Evolutionary conservation across 2,888 invertebrate species (phyloP).

Genomic region (Ganaspis brasiliensis): DNA sequence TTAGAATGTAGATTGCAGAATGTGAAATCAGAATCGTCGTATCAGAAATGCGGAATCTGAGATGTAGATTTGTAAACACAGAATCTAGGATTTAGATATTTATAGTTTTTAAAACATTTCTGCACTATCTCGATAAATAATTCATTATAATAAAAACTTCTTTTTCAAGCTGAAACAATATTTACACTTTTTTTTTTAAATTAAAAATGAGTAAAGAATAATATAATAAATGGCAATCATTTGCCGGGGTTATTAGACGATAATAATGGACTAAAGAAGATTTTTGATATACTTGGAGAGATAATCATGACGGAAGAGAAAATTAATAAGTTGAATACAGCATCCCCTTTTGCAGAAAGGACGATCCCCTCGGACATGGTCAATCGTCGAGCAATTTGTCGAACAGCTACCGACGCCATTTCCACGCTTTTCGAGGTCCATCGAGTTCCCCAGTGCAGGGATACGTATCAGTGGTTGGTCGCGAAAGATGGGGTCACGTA

Average conservation of each 20-base stretch:
- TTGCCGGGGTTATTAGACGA: background rate
- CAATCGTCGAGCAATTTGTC: conserved; percentile 71
- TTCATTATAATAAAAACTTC: too few species aligned
- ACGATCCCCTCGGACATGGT: conserved; percentile 53
- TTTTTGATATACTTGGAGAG: background rate
- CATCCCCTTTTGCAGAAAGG: conserved; percentile 21
- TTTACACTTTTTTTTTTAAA: too few species aligned
- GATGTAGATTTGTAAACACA: too few species aligned
- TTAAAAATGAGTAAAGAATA: too few species aligned
- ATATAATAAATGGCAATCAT: too few species aligned
- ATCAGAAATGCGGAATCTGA: too few species aligned
- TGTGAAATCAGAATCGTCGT: too few species aligned
- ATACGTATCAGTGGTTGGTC: conserved; percentile 46
- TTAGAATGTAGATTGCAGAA: too few species aligned
- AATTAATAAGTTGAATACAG: conserved; percentile 1
- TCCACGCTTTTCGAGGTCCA: conserved; percentile 66
- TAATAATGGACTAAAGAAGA: background rate
- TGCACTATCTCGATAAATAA: too few species aligned
- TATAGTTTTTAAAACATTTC: too few species aligned
- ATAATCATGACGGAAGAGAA: conserved; percentile 14
- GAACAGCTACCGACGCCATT: conserved; percentile 66
- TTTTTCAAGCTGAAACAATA: too few species aligned
- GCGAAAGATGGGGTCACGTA: conserved; percentile 52
- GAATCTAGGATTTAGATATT: too few species aligned
- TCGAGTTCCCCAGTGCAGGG: conserved; percentile 50